A percentile compares a stretch with the other conserved stretches of the same genome.
phyloP scores from a whole-genome alignment of 1,140 invertebrate genomes.

The Drosophila oshimai region DNA sequence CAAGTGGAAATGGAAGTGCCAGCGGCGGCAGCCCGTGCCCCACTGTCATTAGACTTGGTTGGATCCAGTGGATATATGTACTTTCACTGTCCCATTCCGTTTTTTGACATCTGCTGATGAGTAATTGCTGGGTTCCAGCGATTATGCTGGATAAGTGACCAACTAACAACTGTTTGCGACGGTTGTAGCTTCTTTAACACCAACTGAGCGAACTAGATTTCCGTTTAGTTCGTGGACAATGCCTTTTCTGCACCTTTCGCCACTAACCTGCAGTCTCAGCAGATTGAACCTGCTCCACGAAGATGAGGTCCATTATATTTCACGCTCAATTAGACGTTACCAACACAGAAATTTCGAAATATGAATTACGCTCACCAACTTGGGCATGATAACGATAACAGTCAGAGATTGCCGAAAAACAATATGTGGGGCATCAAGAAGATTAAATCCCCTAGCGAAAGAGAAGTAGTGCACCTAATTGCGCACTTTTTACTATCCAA shows the following conservation, averaged over 20 bases:
- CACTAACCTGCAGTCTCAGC: not conserved
- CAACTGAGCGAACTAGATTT: constrained; percentile 3
- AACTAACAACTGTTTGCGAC: constrained; percentile 22
- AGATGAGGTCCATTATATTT: constrained; percentile 15
- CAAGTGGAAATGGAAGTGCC: constrained; percentile 4
- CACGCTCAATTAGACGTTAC: constrained; percentile 1
- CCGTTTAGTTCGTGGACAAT: constrained; percentile 7
- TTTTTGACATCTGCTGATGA: not conserved
- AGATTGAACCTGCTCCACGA: not conserved
- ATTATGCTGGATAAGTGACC: constrained; percentile 4
- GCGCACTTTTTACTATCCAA: constrained; percentile 17
- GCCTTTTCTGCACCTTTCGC: constrained; percentile 3
- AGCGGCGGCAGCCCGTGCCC: not conserved
- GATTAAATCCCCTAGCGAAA: not conserved
- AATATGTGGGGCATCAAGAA: not conserved
- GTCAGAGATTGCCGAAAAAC: constrained; percentile 12
- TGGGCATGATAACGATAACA: constrained; percentile 18
- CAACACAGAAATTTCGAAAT: not conserved
- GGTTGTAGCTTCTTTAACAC: not conserved
- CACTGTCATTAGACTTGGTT: constrained; percentile 1
- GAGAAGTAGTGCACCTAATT: constrained; percentile 23
- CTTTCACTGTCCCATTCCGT: constrained; percentile 12
- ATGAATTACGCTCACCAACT: not conserved
- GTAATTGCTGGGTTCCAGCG: not conserved
- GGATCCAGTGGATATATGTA: not conserved